A percentile compares a stretch with the other conserved stretches of the same genome.
Evolutionary conservation across 1,140 invertebrate species (phyloP).

Genomic region (Chrysomallon squamiferum): DNA sequence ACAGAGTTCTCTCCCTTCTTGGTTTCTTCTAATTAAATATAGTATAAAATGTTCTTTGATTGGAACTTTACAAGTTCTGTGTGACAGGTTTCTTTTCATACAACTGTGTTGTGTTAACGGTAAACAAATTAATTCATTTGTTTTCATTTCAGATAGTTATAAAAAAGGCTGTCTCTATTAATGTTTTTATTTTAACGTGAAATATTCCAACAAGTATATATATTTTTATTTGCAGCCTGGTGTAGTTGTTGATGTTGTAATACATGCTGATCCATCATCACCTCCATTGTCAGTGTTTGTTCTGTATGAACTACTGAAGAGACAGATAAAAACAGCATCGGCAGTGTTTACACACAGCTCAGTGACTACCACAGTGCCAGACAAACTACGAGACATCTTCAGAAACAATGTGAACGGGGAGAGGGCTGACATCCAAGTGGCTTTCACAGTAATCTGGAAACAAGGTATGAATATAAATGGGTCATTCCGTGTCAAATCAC

Average conservation of each 20-base stretch:
- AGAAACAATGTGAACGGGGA: constrained; percentile 32
- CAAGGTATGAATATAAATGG: constrained; percentile 68
- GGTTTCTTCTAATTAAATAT: too few relatives aligned
- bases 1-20: too few relatives aligned
- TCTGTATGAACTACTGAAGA: constrained; percentile 67
- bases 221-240: constrained; percentile 61
- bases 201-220: too few relatives aligned
- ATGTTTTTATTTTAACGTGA: too few relatives aligned
- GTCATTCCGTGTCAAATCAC: not conserved
- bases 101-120: too few relatives aligned
- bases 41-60: too few relatives aligned
- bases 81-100: too few relatives aligned
- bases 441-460: constrained; percentile 79
- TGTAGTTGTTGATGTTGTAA: constrained; percentile 70
- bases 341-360: constrained; percentile 72
- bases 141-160: too few relatives aligned
- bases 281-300: constrained; percentile 74
- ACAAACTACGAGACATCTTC: constrained; percentile 52
- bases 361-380: constrained; percentile 60
- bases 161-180: too few relatives aligned
- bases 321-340: constrained; percentile 65
- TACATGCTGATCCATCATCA: constrained; percentile 72
- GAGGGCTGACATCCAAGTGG: constrained; percentile 62
- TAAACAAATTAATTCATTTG: too few relatives aligned
- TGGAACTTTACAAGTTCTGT: too few relatives aligned